Evolutionary conservation across 2,113 vertebrate genomes (phyloP), one percentile per base, ranked within the genome.

Genomic region (Vanacampus margaritifer): DNA sequence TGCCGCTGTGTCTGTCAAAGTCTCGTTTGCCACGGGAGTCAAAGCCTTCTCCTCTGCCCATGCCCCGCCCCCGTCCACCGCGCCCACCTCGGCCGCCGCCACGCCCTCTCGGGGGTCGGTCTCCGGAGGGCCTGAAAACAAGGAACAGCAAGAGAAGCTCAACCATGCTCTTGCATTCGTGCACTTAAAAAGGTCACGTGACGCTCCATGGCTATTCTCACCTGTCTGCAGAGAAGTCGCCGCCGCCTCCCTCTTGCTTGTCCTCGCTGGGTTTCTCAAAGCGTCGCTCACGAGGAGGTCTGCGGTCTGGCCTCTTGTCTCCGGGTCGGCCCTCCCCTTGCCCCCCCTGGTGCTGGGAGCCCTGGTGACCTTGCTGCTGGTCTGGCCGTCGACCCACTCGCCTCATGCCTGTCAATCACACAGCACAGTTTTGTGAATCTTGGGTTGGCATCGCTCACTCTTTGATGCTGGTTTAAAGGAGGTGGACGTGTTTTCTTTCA

Each of bases 1-100:
- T 96, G 90, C 95, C 93, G 45, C 96, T 98, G 79, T 99, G 97
- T 82, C 96, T 93, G 90, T 99, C 97, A 37, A 97, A 99, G 86
- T 99, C 97, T 63, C 97, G 95, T 54, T 99, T 99, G 67, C 97
- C 97, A 13, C 97, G 95, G 1, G 95, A 95, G 89, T 99, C 97
- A 65, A 99, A 99, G 36, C 97, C 96, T 0, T 99, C 97, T 13
- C 93, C 94, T 83, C 96, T 90, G 85, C 96, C 95, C 91, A 97
- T 91, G 26, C 97, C 97, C 48, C 96, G 94, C 3, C 97, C 97
- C 3, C 97, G 93, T 51, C 94, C 94, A 1, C 96, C 97, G 2
- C 96, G 95, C 2, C 92, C 91, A 41, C 95, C 96, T 39, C 91
- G 76, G 57, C 94, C 92, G 35, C 94, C 93, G 67, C 94, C 96